Base-by-base conservation (phyloP, 2,797 vertebrate species). In the Lepus oiostolus region DNA sequence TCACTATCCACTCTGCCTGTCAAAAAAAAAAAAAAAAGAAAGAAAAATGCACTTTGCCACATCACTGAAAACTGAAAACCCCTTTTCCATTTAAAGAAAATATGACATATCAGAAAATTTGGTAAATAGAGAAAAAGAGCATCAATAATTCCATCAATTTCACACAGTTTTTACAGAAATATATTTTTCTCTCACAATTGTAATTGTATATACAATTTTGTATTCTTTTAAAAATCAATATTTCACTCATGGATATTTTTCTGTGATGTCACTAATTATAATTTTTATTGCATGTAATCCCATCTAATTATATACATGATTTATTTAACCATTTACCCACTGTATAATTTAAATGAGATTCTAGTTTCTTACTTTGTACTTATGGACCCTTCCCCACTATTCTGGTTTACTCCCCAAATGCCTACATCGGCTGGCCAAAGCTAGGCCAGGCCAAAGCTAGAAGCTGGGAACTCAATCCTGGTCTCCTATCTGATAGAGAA, bases 181-280 rank as follows among this genome's bases (percentile, higher is more conserved):
- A 0, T 16, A 35, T 13, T 60, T 95, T 86, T 87, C 63, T 85
- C 75, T 42, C 4, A 32, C 17, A 68, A 88, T 87, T 90, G 5
- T 80, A 72, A 80, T 91, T 93, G 11, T 24, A 17, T 65, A 76
- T 85, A 17, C 87, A 65, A 80, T 52, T 92, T 87, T 93, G 22
- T 87, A 16, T 89, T 93, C 54, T 70, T 96, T 85, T 83, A 74
- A 87, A 87, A 87, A 72, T 80, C 74, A 35, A 21, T 94, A 76
- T 75, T 91, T 71, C 21, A 80, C 60, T 72, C n/a, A 65, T 90
- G 62, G 35, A 84, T 79, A 60, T 32, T 90, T 83, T 93, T 65
- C 42, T 93, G 24, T 87, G 13, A 30, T 75, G 12, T 75, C 84
- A 42, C 72, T 76, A 91, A 77, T 79, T 91, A 70, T 79, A 82